Conservation (phyloP, 1,140 invertebrate genomes). For the Papilio helenus region DNA sequence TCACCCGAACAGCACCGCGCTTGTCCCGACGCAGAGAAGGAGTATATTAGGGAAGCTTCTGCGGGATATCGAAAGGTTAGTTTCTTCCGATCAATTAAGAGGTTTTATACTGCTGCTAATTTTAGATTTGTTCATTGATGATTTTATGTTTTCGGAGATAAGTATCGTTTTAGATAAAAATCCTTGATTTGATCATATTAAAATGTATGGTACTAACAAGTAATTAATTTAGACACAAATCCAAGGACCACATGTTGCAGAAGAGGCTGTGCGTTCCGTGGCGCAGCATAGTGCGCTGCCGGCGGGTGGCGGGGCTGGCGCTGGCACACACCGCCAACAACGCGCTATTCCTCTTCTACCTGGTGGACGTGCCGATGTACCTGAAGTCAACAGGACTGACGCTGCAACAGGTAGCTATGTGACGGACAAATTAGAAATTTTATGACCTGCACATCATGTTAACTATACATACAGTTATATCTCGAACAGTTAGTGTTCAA, state of each 20-base stretch:
- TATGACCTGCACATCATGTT: neutral
- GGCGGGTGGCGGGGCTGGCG: constrained; percentile 58
- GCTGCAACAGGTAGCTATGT: constrained; percentile 54
- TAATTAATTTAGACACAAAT: too few relatives aligned
- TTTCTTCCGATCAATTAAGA: too few relatives aligned
- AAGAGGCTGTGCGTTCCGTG: constrained; percentile 58
- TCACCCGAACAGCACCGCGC: constrained; percentile 65
- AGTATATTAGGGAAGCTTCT: constrained; percentile 61
- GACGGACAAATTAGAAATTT: too few relatives aligned
- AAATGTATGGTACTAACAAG: too few relatives aligned
- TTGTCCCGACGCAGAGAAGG: constrained; percentile 66
- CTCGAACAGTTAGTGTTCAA: neutral
- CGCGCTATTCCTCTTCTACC: constrained; percentile 60
- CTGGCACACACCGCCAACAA: constrained; percentile 57
- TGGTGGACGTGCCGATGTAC: constrained; percentile 60
- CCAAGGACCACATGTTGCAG: constrained; percentile 41
- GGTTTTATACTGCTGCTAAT: too few relatives aligned
- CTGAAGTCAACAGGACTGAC: constrained; percentile 48
- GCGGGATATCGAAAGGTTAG: constrained; percentile 55
- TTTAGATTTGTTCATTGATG: neutral
- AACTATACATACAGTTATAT: too few relatives aligned
- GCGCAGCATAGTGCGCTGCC: constrained; percentile 53
- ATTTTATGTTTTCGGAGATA: too few relatives aligned
- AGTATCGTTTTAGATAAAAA: too few relatives aligned
- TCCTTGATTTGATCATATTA: too few relatives aligned